Conservation (phyloP, 1,140 invertebrate genomes). For the Pachypsylla venusta region DNA sequence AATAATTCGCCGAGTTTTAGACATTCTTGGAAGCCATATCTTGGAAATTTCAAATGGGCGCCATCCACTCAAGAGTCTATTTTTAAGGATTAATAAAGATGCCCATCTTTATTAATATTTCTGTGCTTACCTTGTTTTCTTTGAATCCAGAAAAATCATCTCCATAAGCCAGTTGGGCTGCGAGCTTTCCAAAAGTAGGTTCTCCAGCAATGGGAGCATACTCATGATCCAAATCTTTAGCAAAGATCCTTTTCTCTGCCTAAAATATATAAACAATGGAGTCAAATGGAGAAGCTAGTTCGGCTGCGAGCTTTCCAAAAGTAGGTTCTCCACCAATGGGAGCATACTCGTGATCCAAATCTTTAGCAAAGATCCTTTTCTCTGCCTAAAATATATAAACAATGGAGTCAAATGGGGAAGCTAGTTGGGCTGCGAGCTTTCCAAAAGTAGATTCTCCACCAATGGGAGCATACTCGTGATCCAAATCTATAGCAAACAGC, state of each 20-base stretch:
- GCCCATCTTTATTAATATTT: neutral
- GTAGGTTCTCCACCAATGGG: constrained; percentile 73
- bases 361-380: constrained; percentile 46
- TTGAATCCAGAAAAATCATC: constrained; percentile 55
- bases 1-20: too few species aligned
- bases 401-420: too few species aligned
- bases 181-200: constrained; percentile 59
- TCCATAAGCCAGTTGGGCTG: constrained; percentile 80
- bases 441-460: too few species aligned
- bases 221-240: constrained; percentile 78
- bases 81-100: too few species aligned
- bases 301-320: constrained; percentile 65
- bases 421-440: too few species aligned
- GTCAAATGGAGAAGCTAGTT: constrained; percentile 77
- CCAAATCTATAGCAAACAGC: constrained; percentile 45
- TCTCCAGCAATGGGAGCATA: constrained; percentile 86
- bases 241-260: constrained; percentile 58
- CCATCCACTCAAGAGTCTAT: too few species aligned
- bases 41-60: too few species aligned
- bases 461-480: too few species aligned
- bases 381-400: too few species aligned
- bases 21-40: too few species aligned
- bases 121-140: constrained; percentile 51
- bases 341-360: constrained; percentile 90
- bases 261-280: constrained; percentile 34